These are phyloP conservation scores for Argyrosomus regius DNA, from an alignment of 2,797 vertebrate genomes.

Conservation along the genomic window DNA sequence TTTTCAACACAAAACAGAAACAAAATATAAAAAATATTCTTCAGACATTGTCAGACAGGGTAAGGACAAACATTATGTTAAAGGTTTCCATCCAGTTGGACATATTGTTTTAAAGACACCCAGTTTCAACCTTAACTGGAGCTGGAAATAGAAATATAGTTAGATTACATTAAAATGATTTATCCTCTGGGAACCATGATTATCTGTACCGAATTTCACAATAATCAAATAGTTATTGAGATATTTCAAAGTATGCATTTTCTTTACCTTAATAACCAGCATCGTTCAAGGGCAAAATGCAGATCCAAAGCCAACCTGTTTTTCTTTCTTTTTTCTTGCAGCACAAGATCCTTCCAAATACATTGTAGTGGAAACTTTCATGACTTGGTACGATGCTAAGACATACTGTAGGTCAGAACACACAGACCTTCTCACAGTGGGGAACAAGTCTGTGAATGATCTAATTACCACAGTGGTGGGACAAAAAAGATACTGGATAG, in stretches of 20 bases:
- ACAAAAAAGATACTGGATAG: conserved; percentile 42
- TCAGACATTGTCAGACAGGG: background rate
- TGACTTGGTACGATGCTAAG: conserved; percentile 23
- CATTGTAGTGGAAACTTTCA: fast-evolving
- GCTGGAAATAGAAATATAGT: no score
- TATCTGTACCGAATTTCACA: no score
- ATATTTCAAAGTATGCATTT: background rate
- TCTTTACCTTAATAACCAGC: background rate
- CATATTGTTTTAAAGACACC: no score
- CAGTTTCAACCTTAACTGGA: no score
- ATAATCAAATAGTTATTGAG: no score
- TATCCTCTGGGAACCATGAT: no score
- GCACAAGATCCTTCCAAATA: background rate
- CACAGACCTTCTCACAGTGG: conserved; percentile 61
- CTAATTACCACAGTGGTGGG: fast-evolving
- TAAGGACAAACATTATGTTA: background rate
- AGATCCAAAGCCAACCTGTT: background rate
- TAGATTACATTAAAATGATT: no score
- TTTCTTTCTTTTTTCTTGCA: conserved; percentile 12
- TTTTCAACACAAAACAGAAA: background rate
- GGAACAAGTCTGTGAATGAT: background rate
- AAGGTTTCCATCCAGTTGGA: background rate
- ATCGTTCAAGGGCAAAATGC: background rate
- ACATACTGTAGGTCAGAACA: conserved; percentile 34
- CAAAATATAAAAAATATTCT: background rate